Percentiles rank a stretch among this genome's conserved stretches.
These are phyloP conservation scores for Anabacerthia variegaticeps DNA, from an alignment of 2,797 vertebrate species.

Conservation along the genomic window DNA sequence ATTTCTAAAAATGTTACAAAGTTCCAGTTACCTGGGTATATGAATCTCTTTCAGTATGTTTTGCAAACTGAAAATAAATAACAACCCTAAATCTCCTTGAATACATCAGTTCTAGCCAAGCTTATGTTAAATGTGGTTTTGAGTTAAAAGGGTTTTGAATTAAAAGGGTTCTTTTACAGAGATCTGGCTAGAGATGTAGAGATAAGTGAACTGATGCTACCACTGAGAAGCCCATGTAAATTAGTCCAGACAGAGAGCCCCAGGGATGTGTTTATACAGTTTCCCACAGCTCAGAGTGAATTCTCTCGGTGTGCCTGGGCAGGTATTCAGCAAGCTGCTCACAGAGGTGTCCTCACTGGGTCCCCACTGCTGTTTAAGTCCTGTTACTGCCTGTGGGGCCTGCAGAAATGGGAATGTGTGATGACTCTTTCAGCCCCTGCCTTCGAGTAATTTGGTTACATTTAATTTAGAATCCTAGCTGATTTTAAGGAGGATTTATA, in stretches of 20 bases:
- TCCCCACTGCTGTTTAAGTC: not conserved
- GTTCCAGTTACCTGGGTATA: not conserved
- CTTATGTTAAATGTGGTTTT: not conserved
- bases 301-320: accelerated
- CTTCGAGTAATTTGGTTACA: not conserved
- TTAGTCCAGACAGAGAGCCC: not conserved
- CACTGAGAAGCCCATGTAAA: not conserved
- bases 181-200: not conserved
- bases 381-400: not conserved
- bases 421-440: not conserved
- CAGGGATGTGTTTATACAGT: not conserved
- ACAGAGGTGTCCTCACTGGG: accelerated
- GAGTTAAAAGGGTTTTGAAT: not conserved
- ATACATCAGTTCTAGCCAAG: not conserved
- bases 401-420: not conserved
- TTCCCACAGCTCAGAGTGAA: not conserved
- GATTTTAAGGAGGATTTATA: not conserved
- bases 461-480: not conserved
- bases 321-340: not conserved
- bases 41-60: not conserved
- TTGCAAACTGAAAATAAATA: not conserved
- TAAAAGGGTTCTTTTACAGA: not conserved
- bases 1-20: not conserved
- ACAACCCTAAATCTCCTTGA: not conserved
- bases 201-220: not conserved